Evolutionary conservation across 2,888 invertebrate species (phyloP).

Genomic region (Dermolepida albohirtum): DNA sequence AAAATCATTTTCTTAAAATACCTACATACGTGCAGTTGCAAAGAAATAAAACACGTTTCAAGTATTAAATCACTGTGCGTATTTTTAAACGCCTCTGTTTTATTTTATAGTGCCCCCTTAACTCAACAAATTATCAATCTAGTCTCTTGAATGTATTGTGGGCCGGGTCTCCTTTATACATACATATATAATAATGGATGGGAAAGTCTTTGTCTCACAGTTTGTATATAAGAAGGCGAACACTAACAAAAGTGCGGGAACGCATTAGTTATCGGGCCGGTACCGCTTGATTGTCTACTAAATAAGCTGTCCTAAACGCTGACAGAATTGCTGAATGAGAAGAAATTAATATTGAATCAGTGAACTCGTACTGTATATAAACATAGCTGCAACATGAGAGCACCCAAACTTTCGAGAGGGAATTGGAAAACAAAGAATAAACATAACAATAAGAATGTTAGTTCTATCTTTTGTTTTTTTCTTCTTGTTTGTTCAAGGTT

Average conservation of each 20-base stretch:
- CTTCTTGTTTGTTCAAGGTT: not conserved
- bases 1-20: conserved; percentile 36
- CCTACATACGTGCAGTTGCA: conserved; percentile 19
- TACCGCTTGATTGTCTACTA: conserved; percentile 40
- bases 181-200: conserved; percentile 29
- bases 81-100: conserved; percentile 44
- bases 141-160: conserved; percentile 35
- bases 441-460: not conserved
- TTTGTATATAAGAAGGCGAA: conserved; percentile 39
- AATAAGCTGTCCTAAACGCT: conserved; percentile 38
- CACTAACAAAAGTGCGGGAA: conserved; percentile 38
- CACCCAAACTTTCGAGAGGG: not conserved
- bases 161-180: conserved; percentile 17
- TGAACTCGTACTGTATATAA: conserved; percentile 23
- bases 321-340: conserved; percentile 39
- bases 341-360: conserved; percentile 40
- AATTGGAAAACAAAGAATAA: conserved; percentile 1
- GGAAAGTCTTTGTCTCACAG: conserved; percentile 39
- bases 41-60: conserved; percentile 40
- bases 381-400: conserved; percentile 22
- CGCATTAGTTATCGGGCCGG: conserved; percentile 40
- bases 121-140: conserved; percentile 46
- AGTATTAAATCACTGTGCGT: conserved; percentile 43
- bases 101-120: conserved; percentile 44
- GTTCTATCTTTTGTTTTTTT: not conserved